Evolutionary conservation across 2,888 invertebrate genomes (phyloP).

Genomic region (Noctua pronuba): DNA sequence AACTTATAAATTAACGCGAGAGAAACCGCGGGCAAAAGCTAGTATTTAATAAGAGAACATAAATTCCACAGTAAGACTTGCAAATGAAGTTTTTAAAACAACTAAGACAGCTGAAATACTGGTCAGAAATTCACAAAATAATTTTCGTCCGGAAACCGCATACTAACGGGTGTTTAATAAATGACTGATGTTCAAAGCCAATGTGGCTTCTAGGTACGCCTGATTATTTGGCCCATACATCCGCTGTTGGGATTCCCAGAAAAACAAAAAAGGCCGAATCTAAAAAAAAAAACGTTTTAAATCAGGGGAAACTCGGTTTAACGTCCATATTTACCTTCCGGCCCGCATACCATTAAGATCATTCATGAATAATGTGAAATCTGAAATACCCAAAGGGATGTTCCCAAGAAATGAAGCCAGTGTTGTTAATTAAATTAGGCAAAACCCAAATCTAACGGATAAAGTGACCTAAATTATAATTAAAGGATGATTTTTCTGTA

Average conservation of each 20-base stretch:
- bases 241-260: not conserved
- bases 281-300: not conserved
- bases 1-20: no score
- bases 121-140: not conserved
- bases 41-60: no score
- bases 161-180: not conserved
- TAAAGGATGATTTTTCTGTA: not conserved
- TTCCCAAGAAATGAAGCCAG: not conserved
- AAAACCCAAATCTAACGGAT: not conserved
- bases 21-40: no score
- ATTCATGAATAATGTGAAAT: constrained; percentile 28
- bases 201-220: not conserved
- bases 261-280: not conserved
- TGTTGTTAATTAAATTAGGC: constrained; percentile 9
- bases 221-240: constrained; percentile 8
- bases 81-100: not conserved
- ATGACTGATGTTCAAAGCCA: constrained; percentile 7
- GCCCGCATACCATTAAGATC: not conserved
- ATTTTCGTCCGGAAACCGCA: not conserved
- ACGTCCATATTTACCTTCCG: constrained; percentile 6
- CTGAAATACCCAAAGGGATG: constrained; percentile 12
- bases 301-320: not conserved
- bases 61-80: no score
- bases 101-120: not conserved
- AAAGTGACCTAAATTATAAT: not conserved